Percentiles rank a stretch among this genome's conserved stretches.
phyloP scores from a whole-genome alignment of 2,797 vertebrate genomes.

The Clarias laeviceps region DNA sequence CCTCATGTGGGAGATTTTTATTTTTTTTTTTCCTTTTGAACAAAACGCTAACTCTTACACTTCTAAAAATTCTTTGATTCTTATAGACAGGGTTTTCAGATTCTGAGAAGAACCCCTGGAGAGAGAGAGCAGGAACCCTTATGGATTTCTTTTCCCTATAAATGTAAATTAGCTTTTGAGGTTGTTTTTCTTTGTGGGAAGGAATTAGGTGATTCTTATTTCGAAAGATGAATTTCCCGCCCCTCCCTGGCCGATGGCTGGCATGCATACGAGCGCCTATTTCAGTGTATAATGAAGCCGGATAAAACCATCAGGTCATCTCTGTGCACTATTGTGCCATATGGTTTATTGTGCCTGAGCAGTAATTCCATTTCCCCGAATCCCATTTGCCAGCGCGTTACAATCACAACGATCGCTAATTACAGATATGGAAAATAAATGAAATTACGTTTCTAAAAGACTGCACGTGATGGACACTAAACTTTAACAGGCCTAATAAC shows the following conservation, averaged over 20 bases:
- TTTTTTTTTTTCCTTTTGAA: neutral
- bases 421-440: conserved; percentile 8
- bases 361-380: neutral
- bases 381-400: neutral
- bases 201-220: too few relatives aligned
- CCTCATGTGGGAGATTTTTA: neutral
- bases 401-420: conserved; percentile 3
- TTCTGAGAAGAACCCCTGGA: neutral
- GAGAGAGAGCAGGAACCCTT: neutral
- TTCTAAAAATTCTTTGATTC: neutral
- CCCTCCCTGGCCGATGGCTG: neutral
- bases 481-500: conserved; percentile 31
- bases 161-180: neutral
- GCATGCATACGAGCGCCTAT: neutral
- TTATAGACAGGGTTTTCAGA: neutral
- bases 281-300: conserved; percentile 5
- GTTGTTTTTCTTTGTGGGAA: neutral
- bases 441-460: conserved; percentile 11
- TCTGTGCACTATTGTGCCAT: neutral
- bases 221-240: neutral
- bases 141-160: neutral
- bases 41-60: neutral
- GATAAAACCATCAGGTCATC: too few relatives aligned
- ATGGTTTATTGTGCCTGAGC: conserved; percentile 19
- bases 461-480: neutral